Evolutionary conservation across 1,140 invertebrate genomes (phyloP), one percentile per base, ranked within the genome.

Genomic region (Helicoverpa zea): DNA sequence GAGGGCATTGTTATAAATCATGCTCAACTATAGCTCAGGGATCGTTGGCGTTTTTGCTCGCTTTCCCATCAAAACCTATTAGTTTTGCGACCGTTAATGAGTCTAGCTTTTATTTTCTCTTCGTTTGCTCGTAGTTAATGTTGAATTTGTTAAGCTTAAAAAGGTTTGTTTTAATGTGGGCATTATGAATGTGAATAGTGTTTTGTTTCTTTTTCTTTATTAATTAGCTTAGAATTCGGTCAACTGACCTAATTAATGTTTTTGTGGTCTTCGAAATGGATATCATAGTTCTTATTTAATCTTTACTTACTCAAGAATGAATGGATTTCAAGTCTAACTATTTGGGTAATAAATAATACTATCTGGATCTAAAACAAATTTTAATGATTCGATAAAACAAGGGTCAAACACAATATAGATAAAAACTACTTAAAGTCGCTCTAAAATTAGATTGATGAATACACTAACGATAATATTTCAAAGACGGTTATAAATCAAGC

Each of bases 61-160:
- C 68, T 51, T 81, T 86, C 83, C 84, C 87, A 90, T 90, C 84
- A 89, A 89, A 90, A 82, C 86, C 85, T 83, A 89, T 90, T 90
- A 90, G 83, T 86, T 81, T 84, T 80, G 79, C 80, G 54, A 72
- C 83, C 77, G 84, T 82, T 88, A 88, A 89, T 88, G 86, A 89
- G 88, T 88, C 83, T 75, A 84, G 81, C 84, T 77, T 88, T 84
- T 83, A 83, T 84, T 79, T 79, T 82, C 84, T 59, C 79, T 85
- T 80, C 81, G 76, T 83, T 85, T 85, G 70, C 1, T 78, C 74
- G 59, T 83, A 81, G 83, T 86, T 83, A 84, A 79, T 82, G 75
- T 64, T 75, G 77, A 83, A 82, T 83, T 82, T 83, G 73, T 78
- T 83, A 80, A 63, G 52, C 52, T 73, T 30, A 58, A 56, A 30